Base-by-base conservation (phyloP, 2,113 vertebrate genomes). In the Microtus ochrogaster region DNA sequence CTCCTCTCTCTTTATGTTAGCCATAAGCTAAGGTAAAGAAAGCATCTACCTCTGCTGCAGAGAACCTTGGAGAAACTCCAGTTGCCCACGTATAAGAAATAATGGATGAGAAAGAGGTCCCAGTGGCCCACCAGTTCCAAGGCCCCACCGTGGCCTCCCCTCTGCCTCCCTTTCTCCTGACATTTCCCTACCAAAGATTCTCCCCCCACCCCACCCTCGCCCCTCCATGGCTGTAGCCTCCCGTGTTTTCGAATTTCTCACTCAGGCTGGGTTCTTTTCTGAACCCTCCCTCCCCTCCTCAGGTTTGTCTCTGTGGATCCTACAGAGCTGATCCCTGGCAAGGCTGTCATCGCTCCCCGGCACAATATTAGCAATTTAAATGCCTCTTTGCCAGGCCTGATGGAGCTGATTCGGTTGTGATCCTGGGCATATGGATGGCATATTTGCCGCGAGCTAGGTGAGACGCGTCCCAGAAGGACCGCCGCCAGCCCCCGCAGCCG, bases 361-460 rank as follows among this genome's bases (percentile, higher is more conserved):
- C 41, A 74, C 0, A 28, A 44, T 94, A 97, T 55, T 82, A 96
- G 90, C 95, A 96, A 97, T 95, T 95, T 30, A 97, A 97, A 94
- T 91, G 97, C 89, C 94, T 19, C 91, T 95, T 90, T 88, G 88
- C 97, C 94, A 65, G 9, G 22, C 74, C 92, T 94, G 94, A 87
- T 88, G 63, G 78, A 94, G 90, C 93, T 81, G 63, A 87, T 95
- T 65, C 4, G 66, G 90, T 90, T 94, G 87, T 96, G 98, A 87
- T 30, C 92, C 44, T n/a, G 86, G 93, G 82, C 95, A 89, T 92
- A 92, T 14, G 72, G 97, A 88, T 90, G 96, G 76, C 76, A 88
- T 87, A 89, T 94, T 93, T 92, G 97, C 97, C 93, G 68, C 0
- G 19, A 97, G 96, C 92, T 16, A 94, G 94, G 97, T 97, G 96